Evolutionary conservation across 2,797 vertebrate genomes (phyloP).

Genomic region (Oryzias sinensis): DNA sequence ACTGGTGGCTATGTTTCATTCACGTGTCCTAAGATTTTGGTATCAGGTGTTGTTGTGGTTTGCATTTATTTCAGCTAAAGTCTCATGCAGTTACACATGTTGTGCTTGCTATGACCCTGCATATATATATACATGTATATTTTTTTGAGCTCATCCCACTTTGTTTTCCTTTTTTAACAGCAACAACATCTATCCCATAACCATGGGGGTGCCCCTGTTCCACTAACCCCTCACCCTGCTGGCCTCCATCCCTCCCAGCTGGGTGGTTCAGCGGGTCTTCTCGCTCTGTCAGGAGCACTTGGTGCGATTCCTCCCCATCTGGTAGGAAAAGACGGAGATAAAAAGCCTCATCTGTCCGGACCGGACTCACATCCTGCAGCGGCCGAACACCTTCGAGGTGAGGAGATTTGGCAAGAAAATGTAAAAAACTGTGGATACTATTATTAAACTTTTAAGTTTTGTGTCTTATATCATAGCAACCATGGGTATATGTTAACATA

Average conservation of each 20-base stretch:
- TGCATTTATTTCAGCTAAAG: constrained; percentile 7
- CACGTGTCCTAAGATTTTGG: constrained; percentile 10
- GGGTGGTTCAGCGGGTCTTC: constrained; percentile 88
- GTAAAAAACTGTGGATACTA: background rate
- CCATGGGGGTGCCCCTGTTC: constrained; percentile 88
- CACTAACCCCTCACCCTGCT: constrained; percentile 91
- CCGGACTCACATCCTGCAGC: constrained; percentile 78
- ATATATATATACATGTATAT: too few relatives aligned
- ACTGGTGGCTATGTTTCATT: constrained; percentile 26
- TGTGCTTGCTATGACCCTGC: background rate
- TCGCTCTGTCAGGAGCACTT: constrained; percentile 90
- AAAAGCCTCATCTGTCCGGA: constrained; percentile 80
- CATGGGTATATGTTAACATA: too few relatives aligned
- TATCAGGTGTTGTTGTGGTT: constrained; percentile 11
- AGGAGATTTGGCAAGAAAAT: constrained; percentile 65
- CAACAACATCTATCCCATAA: constrained; percentile 96
- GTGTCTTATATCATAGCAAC: too few relatives aligned
- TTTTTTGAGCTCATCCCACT: constrained; percentile 3
- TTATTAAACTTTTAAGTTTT: too few relatives aligned
- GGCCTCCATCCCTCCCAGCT: constrained; percentile 91
- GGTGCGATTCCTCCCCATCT: constrained; percentile 89
- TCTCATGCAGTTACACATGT: background rate
- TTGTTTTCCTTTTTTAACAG: constrained; percentile 44
- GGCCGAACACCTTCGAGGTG: constrained; percentile 93
- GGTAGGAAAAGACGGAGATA: constrained; percentile 87